Percentiles rank a stretch among this genome's conserved stretches.
Conservation (phyloP, 2,888 invertebrate genomes). For the Sinodicranocentrus sp. region DNA sequence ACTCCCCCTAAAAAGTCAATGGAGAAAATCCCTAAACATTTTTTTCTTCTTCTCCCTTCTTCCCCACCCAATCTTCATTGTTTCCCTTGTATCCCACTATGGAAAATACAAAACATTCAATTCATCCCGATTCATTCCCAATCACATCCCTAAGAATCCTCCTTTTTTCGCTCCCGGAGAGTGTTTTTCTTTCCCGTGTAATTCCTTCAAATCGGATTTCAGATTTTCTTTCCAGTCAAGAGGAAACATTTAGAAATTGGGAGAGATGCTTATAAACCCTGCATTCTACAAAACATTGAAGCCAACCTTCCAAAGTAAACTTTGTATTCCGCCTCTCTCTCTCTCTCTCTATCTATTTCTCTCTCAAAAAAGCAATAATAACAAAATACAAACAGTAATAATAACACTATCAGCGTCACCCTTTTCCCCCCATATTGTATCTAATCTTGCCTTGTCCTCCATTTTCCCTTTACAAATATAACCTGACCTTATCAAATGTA, state of each 20-base stretch:
- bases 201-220: conserved; percentile 66
- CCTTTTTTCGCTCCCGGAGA: conserved; percentile 6
- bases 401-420: conserved; percentile 26
- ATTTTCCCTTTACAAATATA: conserved; percentile 23
- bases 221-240: conserved; percentile 19
- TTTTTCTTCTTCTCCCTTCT: conserved; percentile 10
- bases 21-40: no score
- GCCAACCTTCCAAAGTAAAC: no score
- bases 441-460: conserved; percentile 32
- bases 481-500: conserved; percentile 63
- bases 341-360: no score
- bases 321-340: no score
- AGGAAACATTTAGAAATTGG: no score
- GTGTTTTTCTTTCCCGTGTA: conserved; percentile 55
- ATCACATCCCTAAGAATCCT: conserved; percentile 48
- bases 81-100: conserved; percentile 12
- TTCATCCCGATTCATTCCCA: conserved; percentile 62
- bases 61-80: neutral
- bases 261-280: no score
- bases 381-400: conserved; percentile 4
- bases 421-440: conserved; percentile 21
- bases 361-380: conserved; percentile 28
- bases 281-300: neutral
- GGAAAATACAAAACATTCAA: conserved; percentile 49
- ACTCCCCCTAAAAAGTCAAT: no score